A percentile compares a stretch with the other conserved stretches of the same genome.
phyloP scores from a whole-genome alignment of 2,888 invertebrate species.

The Mesorhabditis spiculigera region DNA sequence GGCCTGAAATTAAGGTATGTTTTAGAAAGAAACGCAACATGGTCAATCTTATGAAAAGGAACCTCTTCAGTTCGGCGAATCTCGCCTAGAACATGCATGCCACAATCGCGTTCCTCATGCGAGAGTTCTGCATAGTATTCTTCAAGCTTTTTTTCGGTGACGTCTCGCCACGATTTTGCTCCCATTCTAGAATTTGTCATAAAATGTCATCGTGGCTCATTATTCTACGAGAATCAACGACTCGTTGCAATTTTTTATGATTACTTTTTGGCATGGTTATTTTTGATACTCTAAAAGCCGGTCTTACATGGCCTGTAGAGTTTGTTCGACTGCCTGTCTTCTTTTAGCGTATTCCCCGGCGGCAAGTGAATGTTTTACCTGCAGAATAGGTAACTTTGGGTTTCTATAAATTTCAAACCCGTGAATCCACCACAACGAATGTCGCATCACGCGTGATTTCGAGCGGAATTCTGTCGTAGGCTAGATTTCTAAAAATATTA shows the following conservation, averaged over 20 bases:
- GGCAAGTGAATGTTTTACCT: slow-evolving; percentile 58
- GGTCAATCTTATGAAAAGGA: slow-evolving; percentile 47
- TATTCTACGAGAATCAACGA: too few relatives aligned
- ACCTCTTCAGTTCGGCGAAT: slow-evolving; percentile 71
- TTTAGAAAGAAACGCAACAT: too few relatives aligned
- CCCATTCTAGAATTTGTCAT: slow-evolving; percentile 16
- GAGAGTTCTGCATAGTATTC: neutral
- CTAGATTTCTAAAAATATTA: slow-evolving; percentile 61
- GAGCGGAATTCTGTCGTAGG: slow-evolving; percentile 74
- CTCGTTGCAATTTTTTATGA: too few relatives aligned
- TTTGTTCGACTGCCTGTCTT: slow-evolving; percentile 19
- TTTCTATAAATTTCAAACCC: too few relatives aligned
- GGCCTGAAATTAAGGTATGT: too few relatives aligned
- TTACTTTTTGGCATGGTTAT: too few relatives aligned
- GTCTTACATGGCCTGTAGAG: slow-evolving; percentile 13
- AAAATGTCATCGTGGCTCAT: too few relatives aligned
- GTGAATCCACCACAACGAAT: slow-evolving; percentile 79
- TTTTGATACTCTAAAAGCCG: too few relatives aligned
- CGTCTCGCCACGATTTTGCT: slow-evolving; percentile 24
- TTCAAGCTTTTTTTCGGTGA: slow-evolving; percentile 16
- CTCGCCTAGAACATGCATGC: slow-evolving; percentile 68
- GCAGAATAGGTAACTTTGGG: too few relatives aligned
- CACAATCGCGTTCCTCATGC: neutral
- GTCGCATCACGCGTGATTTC: slow-evolving; percentile 68
- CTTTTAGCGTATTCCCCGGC: slow-evolving; percentile 26